Evolutionary conservation across 2,797 vertebrate species (phyloP).

Genomic region (Eulemur albifrons): DNA sequence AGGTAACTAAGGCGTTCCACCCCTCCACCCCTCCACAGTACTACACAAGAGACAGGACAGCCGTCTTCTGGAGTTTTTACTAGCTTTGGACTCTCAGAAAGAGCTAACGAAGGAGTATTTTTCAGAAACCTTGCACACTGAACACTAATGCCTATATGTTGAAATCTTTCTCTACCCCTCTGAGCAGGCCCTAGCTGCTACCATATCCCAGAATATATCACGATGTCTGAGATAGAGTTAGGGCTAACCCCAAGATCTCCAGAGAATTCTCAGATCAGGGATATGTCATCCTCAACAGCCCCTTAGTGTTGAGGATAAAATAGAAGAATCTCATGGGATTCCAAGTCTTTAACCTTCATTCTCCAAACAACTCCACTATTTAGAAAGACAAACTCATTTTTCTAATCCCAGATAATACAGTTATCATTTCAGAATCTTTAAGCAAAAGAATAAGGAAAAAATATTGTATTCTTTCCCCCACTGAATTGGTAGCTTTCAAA

Average conservation of each 20-base stretch:
- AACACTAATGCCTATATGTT: background rate
- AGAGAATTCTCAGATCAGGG: background rate
- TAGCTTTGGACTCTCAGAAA: background rate
- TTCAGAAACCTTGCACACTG: background rate
- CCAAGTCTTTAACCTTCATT: background rate
- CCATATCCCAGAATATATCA: background rate
- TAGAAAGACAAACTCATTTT: background rate
- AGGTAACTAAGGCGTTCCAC: background rate
- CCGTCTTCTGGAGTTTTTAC: background rate
- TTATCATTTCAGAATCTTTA: background rate
- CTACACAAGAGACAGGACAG: background rate
- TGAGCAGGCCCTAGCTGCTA: background rate
- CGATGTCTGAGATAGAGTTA: background rate
- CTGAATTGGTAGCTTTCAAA: background rate
- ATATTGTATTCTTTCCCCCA: background rate
- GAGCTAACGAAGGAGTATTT: background rate
- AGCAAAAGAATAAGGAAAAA: background rate
- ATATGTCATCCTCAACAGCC: background rate
- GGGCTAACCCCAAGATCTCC: background rate
- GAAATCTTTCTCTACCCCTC: background rate
- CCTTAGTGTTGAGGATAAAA: background rate
- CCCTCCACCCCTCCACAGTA: no score
- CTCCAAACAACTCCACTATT: background rate
- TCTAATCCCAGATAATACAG: background rate
- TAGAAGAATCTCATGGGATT: background rate